Percentiles rank a stretch among this genome's conserved stretches.
phyloP scores from a whole-genome alignment of 1,140 invertebrate genomes.

The Kradibia gibbosae region DNA sequence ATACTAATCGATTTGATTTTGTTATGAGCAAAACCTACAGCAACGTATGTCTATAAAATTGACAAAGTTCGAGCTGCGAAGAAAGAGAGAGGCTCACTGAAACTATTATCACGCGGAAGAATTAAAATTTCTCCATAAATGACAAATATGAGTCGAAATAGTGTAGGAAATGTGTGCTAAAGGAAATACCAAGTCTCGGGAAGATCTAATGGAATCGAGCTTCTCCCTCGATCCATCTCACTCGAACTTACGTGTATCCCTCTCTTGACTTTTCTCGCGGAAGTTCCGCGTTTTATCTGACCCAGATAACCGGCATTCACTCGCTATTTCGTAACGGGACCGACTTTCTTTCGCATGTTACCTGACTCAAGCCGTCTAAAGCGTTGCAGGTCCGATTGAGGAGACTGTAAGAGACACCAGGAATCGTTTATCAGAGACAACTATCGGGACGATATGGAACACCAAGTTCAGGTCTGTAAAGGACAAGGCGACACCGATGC shows the following conservation, averaged over 20 bases:
- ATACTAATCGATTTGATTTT: too few relatives aligned
- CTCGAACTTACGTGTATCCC: not conserved
- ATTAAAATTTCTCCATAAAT: too few relatives aligned
- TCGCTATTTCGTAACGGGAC: slow-evolving; percentile 72
- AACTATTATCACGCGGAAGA: too few relatives aligned
- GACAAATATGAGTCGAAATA: too few relatives aligned
- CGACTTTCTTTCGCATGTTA: slow-evolving; percentile 65
- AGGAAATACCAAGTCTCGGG: too few relatives aligned
- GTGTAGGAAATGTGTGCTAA: too few relatives aligned
- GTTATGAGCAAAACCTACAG: too few relatives aligned
- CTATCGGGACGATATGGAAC: not conserved
- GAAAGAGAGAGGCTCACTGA: too few relatives aligned
- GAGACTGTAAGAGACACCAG: not conserved
- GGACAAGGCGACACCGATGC: not conserved
- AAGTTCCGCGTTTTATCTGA: slow-evolving; percentile 70
- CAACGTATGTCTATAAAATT: too few relatives aligned
- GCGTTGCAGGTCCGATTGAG: not conserved
- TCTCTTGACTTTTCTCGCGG: slow-evolving; percentile 52
- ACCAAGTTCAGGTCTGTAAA: not conserved
- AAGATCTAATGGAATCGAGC: not conserved
- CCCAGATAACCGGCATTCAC: slow-evolving; percentile 69
- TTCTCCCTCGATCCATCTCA: not conserved
- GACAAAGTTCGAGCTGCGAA: too few relatives aligned
- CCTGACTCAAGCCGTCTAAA: slow-evolving; percentile 3
- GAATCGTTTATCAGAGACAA: not conserved